Evolutionary conservation across 2,113 vertebrate genomes (phyloP).

Genomic region (Thamnaconus septentrionalis): DNA sequence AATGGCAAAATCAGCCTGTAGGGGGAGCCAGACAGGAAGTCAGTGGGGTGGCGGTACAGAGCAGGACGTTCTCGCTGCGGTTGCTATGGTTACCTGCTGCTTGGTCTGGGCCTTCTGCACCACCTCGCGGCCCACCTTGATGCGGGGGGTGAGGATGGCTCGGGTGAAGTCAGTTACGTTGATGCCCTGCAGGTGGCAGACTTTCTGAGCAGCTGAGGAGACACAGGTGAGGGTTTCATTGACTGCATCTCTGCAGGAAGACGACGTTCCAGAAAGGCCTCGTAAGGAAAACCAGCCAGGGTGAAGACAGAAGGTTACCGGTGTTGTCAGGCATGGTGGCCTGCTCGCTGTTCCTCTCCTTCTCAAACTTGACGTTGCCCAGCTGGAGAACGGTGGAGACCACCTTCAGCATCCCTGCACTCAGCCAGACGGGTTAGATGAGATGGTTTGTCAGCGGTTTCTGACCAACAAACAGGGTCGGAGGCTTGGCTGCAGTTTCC

Average conservation of each 20-base stretch:
- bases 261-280: too few species aligned
- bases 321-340: slow-evolving; percentile 96
- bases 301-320: slow-evolving; percentile 67
- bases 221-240: too few species aligned
- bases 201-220: slow-evolving; percentile 90
- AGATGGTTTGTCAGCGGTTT: too few species aligned
- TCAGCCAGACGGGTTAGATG: background rate
- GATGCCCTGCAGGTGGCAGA: slow-evolving; percentile 93
- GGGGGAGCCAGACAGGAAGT: background rate
- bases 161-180: slow-evolving; percentile 94
- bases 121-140: slow-evolving; percentile 93
- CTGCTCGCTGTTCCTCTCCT: slow-evolving; percentile 94
- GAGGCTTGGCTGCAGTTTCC: background rate
- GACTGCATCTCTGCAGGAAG: too few species aligned
- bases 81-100: slow-evolving; percentile 82
- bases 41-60: background rate
- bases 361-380: slow-evolving; percentile 94
- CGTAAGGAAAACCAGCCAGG: background rate
- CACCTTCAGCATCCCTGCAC: slow-evolving; percentile 86
- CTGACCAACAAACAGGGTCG: too few species aligned
- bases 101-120: slow-evolving; percentile 98
- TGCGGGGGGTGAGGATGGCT: slow-evolving; percentile 89
- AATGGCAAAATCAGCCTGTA: slow-evolving; percentile 90
- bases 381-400: slow-evolving; percentile 93
- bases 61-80: background rate